These are phyloP conservation scores for Drosophila prolongata DNA, from an alignment of 2,888 invertebrate genomes.

Conservation along the genomic window DNA sequence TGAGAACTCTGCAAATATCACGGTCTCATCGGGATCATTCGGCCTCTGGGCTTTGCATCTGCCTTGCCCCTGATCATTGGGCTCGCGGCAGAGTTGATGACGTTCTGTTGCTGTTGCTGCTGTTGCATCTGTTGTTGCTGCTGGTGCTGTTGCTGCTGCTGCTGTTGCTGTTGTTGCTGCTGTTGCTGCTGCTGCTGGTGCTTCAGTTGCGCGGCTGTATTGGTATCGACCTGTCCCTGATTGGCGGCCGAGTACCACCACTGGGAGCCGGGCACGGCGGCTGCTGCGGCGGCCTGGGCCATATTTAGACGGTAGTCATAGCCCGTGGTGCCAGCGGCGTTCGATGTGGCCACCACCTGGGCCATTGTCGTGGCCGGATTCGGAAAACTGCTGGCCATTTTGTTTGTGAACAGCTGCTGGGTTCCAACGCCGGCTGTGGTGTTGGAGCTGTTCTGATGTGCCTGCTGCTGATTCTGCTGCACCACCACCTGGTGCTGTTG, in stretches of 20 bases:
- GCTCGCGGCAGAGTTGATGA: constrained; percentile 81
- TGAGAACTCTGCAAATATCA: constrained; percentile 99
- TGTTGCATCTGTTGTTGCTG: too few relatives aligned
- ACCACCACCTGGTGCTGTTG: constrained; percentile 85
- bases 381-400: constrained; percentile 94
- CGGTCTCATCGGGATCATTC: constrained; percentile 99
- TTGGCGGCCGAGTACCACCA: constrained; percentile 90
- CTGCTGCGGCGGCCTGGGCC: constrained; percentile 85
- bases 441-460: constrained; percentile 86
- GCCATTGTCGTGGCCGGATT: constrained; percentile 89
- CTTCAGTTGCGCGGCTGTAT: constrained; percentile 87
- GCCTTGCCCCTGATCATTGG: constrained; percentile 86
- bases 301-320: constrained; percentile 91
- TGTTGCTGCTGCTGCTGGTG: constrained; percentile 85
- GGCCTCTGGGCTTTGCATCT: constrained; percentile 94
- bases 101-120: constrained; percentile 84
- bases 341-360: constrained; percentile 87
- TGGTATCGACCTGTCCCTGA: constrained; percentile 86
- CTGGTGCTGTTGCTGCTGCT: constrained; percentile 80
- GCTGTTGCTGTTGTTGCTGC: constrained; percentile 82
- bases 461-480: constrained; percentile 85
- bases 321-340: constrained; percentile 86
- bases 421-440: constrained; percentile 87
- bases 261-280: constrained; percentile 88
- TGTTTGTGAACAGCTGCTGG: constrained; percentile 93